Evolutionary conservation across 2,113 vertebrate species (phyloP).

Genomic region (Rhineura floridana): DNA sequence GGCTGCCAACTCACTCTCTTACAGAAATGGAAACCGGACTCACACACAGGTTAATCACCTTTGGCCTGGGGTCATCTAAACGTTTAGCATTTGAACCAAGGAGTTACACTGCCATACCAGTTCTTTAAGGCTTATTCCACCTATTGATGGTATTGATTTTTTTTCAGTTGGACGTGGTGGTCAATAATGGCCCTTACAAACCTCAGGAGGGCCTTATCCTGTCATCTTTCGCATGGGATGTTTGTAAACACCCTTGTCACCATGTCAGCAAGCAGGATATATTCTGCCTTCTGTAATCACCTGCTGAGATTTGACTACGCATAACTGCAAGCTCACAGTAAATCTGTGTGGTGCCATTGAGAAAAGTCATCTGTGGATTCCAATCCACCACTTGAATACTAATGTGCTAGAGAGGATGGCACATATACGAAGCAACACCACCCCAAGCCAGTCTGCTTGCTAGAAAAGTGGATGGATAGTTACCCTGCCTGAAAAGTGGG

Average conservation of each 20-base stretch:
- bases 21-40: not conserved
- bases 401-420: not conserved
- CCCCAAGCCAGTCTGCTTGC: not conserved
- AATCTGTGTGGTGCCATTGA: not conserved
- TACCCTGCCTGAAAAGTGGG: not conserved
- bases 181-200: conserved; percentile 52
- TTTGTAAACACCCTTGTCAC: not conserved
- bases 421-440: not conserved
- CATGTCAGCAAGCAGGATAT: not conserved
- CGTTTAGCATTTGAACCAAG: not conserved
- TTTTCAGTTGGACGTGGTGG: conserved; percentile 66
- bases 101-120: conserved; percentile 17
- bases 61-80: not conserved
- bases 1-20: not conserved
- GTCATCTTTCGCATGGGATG: conserved; percentile 6
- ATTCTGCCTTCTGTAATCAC: not conserved
- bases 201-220: conserved; percentile 26
- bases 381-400: not conserved
- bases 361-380: not conserved
- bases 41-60: not conserved
- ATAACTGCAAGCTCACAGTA: not conserved
- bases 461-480: not conserved
- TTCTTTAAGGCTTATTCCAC: conserved; percentile 36
- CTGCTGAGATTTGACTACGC: not conserved
- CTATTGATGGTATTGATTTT: conserved; percentile 62